Base-by-base conservation (phyloP, 2,113 vertebrate species). In the Ictalurus punctatus region DNA sequence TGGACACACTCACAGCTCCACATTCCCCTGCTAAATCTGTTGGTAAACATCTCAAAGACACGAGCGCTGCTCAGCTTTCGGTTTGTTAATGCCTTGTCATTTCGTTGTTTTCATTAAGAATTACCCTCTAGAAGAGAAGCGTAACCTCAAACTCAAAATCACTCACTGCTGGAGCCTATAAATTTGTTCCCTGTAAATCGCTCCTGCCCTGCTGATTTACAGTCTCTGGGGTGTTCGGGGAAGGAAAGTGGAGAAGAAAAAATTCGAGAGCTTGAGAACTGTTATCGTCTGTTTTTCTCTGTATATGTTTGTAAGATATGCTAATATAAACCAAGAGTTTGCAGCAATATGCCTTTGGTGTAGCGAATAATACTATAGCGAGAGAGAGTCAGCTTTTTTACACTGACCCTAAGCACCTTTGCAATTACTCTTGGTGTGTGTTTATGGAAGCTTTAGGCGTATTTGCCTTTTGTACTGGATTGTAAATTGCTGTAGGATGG, bases 11-110 rank as follows among this genome's bases (percentile, higher is more conserved):
- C 87, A 17, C 44, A n/a, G 84, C 79, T 40, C 40, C 73, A 54
- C 61, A 80, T 54, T 85, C n/a, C 37, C 16, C 81, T 65, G 48
- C 88, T 44, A 79, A 17, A n/a, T 30, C 56, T 79, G 73, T 89
- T 85, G 88, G 88, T 87, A 83, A 86, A 87, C 81, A 84, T 54
- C 84, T 90, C 69, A 87, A 69, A 74, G 44, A 44, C n/a, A 69
- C 9, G 3, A 52, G 30, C 5, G 25, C 30, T 56, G 30, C 58
- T 27, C 37, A 61, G 69, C 37, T 71, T 74, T 78, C 6, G 10
- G n/a, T 69, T 34, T 82, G 34, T 58, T 17, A 87, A 40, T 82
- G 63, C 34, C 27, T 79, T 44, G 56, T 67, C 25, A 37, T 84
- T 84, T 79, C 6, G 40, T 71, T 79, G 58, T 73, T 80, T 81